Evolutionary conservation across 2,797 vertebrate genomes (phyloP).

Genomic region (Neosilurus hyrtlii): DNA sequence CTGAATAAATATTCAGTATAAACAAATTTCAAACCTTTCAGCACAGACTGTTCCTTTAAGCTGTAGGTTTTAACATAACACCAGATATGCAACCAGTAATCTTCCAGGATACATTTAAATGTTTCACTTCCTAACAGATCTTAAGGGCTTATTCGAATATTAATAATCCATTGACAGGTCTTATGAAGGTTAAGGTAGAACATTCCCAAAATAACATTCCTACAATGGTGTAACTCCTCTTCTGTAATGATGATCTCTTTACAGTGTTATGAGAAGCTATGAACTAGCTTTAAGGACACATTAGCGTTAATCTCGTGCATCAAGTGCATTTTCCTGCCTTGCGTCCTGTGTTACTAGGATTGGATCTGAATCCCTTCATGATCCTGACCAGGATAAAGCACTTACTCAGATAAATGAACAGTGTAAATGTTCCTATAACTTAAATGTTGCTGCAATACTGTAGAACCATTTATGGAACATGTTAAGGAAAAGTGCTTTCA

Average conservation of each 20-base stretch:
- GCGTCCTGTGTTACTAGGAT: not conserved
- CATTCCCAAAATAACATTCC: not conserved
- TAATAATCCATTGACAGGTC: not conserved
- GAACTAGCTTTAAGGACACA: not conserved
- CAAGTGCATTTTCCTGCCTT: not conserved
- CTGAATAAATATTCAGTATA: not conserved
- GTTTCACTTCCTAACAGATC: not conserved
- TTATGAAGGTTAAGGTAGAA: not conserved
- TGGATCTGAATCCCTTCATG: not conserved
- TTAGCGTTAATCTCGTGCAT: too few relatives aligned
- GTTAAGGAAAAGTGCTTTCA: not conserved
- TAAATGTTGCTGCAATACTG: not conserved
- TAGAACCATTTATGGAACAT: not conserved
- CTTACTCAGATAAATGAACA: not conserved
- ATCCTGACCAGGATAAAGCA: slow-evolving; percentile 1
- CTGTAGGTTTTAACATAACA: not conserved
- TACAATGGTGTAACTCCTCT: not conserved
- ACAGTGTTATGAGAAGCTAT: not conserved
- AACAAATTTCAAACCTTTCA: not conserved
- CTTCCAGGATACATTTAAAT: not conserved
- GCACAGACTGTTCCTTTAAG: too few relatives aligned
- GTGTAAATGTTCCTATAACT: not conserved
- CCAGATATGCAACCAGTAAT: not conserved
- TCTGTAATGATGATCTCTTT: not conserved
- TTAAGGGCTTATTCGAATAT: not conserved